These are phyloP conservation scores for Eubasilissa regina DNA, from an alignment of 1,140 invertebrate genomes.

Conservation along the genomic window DNA sequence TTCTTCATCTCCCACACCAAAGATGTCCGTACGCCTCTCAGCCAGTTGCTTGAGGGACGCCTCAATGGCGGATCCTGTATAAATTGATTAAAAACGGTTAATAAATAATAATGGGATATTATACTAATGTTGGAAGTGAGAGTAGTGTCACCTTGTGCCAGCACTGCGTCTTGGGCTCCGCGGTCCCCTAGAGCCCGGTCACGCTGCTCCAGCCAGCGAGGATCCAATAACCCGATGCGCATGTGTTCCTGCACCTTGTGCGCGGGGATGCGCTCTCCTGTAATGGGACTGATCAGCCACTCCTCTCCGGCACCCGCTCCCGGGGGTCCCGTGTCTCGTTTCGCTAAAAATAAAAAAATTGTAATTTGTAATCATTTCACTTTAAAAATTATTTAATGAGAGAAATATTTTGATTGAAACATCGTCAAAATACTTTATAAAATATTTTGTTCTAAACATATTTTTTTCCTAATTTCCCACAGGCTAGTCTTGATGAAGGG, in stretches of 20 bases:
- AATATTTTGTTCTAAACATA: no score
- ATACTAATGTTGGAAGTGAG: background rate
- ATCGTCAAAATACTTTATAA: no score
- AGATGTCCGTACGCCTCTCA: conserved; percentile 99
- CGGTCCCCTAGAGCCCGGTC: conserved; percentile 76
- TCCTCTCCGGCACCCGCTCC: conserved; percentile 82
- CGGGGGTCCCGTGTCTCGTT: conserved; percentile 74
- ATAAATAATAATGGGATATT: no score
- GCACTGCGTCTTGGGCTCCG: conserved; percentile 68
- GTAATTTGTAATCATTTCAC: no score
- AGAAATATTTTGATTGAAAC: no score
- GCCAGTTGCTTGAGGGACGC: conserved; percentile 96
- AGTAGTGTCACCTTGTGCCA: conserved; percentile 64
- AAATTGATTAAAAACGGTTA: background rate
- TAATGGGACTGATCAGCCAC: conserved; percentile 97
- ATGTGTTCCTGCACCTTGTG: conserved; percentile 98
- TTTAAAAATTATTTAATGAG: no score
- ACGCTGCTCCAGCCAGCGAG: conserved; percentile 97
- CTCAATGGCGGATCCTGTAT: conserved; percentile 89
- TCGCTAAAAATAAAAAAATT: conserved; percentile 53
- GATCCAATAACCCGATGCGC: conserved; percentile 96
- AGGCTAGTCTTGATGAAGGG: no score
- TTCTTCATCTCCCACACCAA: conserved; percentile 98
- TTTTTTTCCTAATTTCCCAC: no score
- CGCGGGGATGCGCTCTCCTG: conserved; percentile 96